Evolutionary conservation across 1,140 invertebrate species (phyloP).

Genomic region (Achatina immaculata): DNA sequence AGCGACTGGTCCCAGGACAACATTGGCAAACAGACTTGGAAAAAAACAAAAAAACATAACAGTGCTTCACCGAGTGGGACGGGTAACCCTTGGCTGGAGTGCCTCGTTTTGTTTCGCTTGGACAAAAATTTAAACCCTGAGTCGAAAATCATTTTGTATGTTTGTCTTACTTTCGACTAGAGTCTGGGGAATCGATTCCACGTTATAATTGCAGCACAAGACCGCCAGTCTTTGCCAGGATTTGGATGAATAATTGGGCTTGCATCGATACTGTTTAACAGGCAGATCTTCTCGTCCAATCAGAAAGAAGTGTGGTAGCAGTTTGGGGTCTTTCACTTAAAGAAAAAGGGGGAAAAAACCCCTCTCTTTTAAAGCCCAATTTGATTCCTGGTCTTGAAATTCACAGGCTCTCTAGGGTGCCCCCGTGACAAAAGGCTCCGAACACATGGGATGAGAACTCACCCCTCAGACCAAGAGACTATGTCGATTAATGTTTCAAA

Average conservation of each 20-base stretch:
- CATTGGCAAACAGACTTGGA: not conserved
- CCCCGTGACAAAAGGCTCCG: not conserved
- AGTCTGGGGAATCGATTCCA: not conserved
- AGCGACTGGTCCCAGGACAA: not conserved
- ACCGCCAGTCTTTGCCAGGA: not conserved
- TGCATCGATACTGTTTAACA: slow-evolving; percentile 19
- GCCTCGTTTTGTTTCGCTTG: not conserved
- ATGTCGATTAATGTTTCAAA: slow-evolving; percentile 29
- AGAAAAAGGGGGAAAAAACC: not conserved
- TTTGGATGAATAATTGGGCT: not conserved
- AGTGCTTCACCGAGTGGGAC: not conserved
- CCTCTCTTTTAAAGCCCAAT: not conserved
- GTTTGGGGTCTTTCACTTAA: not conserved
- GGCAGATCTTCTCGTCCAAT: slow-evolving; percentile 5
- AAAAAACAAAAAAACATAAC: no score
- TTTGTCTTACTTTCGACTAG: not conserved
- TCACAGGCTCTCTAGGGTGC: slow-evolving; percentile 2
- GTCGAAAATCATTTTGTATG: slow-evolving; percentile 9
- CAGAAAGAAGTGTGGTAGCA: slow-evolving; percentile 1
- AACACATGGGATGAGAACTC: slow-evolving; percentile 9
- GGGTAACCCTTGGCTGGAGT: not conserved
- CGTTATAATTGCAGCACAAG: slow-evolving; percentile 9
- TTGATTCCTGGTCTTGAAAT: slow-evolving; percentile 16
- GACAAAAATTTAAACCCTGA: not conserved
- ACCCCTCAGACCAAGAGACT: slow-evolving; percentile 26